Conservation (phyloP, 1,140 invertebrate genomes). For the Battus philenor region DNA sequence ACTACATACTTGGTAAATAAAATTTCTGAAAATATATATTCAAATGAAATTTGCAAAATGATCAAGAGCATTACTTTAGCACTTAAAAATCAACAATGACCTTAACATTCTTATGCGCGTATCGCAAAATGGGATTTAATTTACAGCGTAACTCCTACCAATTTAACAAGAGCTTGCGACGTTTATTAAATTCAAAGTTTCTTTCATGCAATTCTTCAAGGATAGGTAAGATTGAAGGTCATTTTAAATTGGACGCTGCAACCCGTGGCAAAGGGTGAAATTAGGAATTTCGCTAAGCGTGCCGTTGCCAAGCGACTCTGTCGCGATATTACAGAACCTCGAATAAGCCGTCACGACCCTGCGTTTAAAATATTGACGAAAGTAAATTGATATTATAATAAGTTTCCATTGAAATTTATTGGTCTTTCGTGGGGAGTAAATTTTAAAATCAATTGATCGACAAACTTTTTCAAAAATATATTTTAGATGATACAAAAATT, state of each 20-base stretch:
- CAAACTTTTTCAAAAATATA: too few relatives aligned
- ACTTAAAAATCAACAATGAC: constrained; percentile 1
- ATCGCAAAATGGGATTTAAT: constrained; percentile 7
- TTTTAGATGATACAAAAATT: too few relatives aligned
- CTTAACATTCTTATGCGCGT: neutral
- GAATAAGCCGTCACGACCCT: constrained; percentile 14
- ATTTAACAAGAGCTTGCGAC: neutral
- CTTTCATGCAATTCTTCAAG: neutral
- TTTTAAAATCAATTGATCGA: too few relatives aligned
- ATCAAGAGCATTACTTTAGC: too few relatives aligned
- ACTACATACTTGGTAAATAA: too few relatives aligned
- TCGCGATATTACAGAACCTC: constrained; percentile 9
- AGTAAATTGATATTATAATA: constrained; percentile 23
- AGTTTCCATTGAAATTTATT: constrained; percentile 2
- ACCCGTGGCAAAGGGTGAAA: constrained; percentile 35
- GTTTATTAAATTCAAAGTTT: constrained; percentile 13
- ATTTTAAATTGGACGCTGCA: constrained; percentile 14
- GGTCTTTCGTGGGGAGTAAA: too few relatives aligned
- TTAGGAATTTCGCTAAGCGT: constrained; percentile 37
- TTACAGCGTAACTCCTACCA: neutral
- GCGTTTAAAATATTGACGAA: constrained; percentile 18
- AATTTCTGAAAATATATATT: too few relatives aligned
- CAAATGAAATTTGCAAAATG: too few relatives aligned
- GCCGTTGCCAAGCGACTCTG: constrained; percentile 45
- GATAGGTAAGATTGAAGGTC: constrained; percentile 2